Evolutionary conservation across 2,888 invertebrate genomes (phyloP).

Genomic region (Syrista parreyssii): DNA sequence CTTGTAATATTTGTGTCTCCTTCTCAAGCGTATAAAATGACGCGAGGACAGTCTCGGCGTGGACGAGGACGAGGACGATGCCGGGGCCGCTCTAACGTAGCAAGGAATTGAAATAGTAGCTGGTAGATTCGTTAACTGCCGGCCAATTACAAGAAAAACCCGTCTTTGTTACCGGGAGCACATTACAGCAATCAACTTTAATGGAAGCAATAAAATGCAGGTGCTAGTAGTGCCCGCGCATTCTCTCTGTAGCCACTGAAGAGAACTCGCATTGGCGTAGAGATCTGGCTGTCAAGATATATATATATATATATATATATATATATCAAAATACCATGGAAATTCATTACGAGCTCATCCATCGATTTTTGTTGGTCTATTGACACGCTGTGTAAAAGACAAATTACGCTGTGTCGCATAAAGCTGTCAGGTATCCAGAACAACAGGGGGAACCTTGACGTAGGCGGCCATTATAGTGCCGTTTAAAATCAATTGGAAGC

Average conservation of each 20-base stretch:
- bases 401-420: no score
- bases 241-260: constrained; percentile 23
- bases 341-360: no score
- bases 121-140: constrained; percentile 41
- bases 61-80: no score
- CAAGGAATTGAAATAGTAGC: constrained; percentile 29
- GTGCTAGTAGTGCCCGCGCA: constrained; percentile 41
- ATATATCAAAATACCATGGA: no score
- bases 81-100: constrained; percentile 20
- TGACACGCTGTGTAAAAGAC: constrained; percentile 3
- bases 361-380: neutral
- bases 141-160: constrained; percentile 44
- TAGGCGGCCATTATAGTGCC: no score
- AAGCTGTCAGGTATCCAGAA: no score
- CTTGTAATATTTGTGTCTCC: no score
- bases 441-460: no score
- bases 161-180: constrained; percentile 46
- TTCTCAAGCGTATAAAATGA: no score
- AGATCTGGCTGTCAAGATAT: neutral
- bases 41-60: no score
- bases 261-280: constrained; percentile 28
- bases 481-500: neutral
- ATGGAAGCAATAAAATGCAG: constrained; percentile 55
- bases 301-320: no score
- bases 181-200: constrained; percentile 53